Conservation (phyloP, 2,888 invertebrate genomes). For the Nezara viridula region DNA sequence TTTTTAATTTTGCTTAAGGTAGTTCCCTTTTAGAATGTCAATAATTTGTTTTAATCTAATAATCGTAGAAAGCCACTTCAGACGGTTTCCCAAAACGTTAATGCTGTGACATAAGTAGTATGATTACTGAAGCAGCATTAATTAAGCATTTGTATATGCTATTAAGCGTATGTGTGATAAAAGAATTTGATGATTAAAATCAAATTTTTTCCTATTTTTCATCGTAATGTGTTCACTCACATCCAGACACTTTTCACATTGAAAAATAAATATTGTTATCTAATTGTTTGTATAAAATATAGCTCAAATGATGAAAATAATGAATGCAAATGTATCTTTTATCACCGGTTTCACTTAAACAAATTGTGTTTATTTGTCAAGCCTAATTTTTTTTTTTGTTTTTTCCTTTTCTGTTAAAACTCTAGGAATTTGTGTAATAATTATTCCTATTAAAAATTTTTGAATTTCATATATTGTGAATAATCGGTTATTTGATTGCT, state of each 20-base stretch:
- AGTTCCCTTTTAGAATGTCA: background rate
- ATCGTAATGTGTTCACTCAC: slow-evolving; percentile 60
- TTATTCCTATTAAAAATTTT: slow-evolving; percentile 13
- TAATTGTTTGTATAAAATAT: slow-evolving; percentile 52
- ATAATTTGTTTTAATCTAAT: background rate
- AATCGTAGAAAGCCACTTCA: background rate
- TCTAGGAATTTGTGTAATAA: slow-evolving; percentile 14
- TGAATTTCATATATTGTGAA: background rate
- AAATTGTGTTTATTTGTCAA: slow-evolving; percentile 35
- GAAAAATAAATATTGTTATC: slow-evolving; percentile 55
- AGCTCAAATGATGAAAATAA: slow-evolving; percentile 53
- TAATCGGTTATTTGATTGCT: background rate
- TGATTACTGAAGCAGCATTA: slow-evolving; percentile 42
- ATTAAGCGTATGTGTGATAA: slow-evolving; percentile 57
- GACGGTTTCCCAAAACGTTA: background rate
- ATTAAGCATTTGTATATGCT: slow-evolving; percentile 42
- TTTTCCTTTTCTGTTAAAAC: background rate
- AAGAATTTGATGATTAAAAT: slow-evolving; percentile 56
- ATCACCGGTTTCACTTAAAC: slow-evolving; percentile 37
- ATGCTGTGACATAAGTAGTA: slow-evolving; percentile 32
- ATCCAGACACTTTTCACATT: slow-evolving; percentile 60
- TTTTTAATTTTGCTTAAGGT: background rate
- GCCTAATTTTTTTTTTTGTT: background rate
- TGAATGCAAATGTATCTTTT: slow-evolving; percentile 45
- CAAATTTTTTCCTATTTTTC: slow-evolving; percentile 59